Evolutionary conservation across 2,113 vertebrate species (phyloP).

Genomic region (Bostrychus sinensis): DNA sequence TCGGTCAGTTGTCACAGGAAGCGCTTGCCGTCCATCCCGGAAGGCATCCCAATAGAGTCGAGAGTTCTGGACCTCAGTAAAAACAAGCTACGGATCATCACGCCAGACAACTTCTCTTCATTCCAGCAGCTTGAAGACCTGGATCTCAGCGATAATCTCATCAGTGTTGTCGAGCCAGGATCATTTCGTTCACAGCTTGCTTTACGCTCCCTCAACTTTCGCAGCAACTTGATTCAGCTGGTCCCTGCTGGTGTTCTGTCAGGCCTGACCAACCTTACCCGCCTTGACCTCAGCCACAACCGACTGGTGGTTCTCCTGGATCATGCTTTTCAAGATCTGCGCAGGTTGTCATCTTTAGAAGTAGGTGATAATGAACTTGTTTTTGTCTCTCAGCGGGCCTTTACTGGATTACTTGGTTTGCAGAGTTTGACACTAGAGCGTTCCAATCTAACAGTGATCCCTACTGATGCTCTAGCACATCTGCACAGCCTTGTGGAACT

Average conservation of each 20-base stretch:
- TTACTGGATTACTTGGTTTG: conserved; percentile 91
- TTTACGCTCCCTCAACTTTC: conserved; percentile 89
- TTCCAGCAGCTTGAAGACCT: conserved; percentile 94
- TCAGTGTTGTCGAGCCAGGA: conserved; percentile 90
- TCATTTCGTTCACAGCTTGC: conserved; percentile 93
- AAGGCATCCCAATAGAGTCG: conserved; percentile 95
- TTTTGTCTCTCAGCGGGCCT: conserved; percentile 94
- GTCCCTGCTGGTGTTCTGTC: conserved; percentile 91
- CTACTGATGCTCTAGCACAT: conserved; percentile 77
- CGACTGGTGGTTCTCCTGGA: conserved; percentile 96
- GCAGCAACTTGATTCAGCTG: conserved; percentile 93
- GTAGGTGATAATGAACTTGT: conserved; percentile 96
- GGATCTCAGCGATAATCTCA: conserved; percentile 94
- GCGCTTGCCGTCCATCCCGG: conserved; percentile 87
- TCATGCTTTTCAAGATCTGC: conserved; percentile 97
- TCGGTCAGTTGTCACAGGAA: conserved; percentile 94
- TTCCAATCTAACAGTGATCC: conserved; percentile 91
- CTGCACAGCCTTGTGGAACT: conserved; percentile 74
- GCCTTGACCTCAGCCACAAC: conserved; percentile 96
- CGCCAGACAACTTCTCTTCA: conserved; percentile 93
- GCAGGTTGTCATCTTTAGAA: conserved; percentile 88
- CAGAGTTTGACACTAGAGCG: conserved; percentile 92
- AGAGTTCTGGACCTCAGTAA: conserved; percentile 92
- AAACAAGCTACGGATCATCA: conserved; percentile 93
- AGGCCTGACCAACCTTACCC: conserved; percentile 92